phyloP scores from a whole-genome alignment of 2,888 invertebrate species.

The Melanargia galathea region DNA sequence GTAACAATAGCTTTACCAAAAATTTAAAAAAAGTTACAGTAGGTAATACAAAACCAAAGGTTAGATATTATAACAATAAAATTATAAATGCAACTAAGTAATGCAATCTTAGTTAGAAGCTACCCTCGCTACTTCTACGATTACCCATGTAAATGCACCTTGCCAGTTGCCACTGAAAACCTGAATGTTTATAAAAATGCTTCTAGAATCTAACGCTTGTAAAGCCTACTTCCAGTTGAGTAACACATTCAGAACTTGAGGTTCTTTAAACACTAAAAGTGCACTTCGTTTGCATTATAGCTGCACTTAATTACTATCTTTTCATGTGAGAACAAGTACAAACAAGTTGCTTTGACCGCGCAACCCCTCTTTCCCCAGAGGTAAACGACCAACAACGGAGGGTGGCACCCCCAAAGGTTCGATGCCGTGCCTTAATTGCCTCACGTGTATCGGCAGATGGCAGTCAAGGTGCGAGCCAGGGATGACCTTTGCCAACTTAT shows the following conservation, averaged over 20 bases:
- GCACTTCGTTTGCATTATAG: constrained; percentile 8
- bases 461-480: constrained; percentile 77
- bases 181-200: no score
- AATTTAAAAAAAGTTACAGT: no score
- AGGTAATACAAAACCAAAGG: no score
- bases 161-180: no score
- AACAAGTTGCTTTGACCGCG: constrained; percentile 67
- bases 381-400: constrained; percentile 76
- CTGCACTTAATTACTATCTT: constrained; percentile 30
- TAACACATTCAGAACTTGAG: neutral
- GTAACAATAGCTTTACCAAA: no score
- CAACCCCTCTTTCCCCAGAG: constrained; percentile 63
- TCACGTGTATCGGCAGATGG: constrained; percentile 79
- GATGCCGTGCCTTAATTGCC: constrained; percentile 70
- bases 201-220: neutral
- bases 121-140: no score
- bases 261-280: constrained; percentile 20
- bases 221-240: constrained; percentile 3
- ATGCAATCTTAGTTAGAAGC: no score
- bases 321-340: constrained; percentile 47
- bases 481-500: constrained; percentile 62
- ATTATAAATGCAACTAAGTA: no score
- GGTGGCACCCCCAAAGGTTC: constrained; percentile 74
- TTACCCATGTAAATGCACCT: no score
- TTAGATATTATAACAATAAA: no score